Evolutionary conservation across 2,113 vertebrate species (phyloP).

Genomic region (Hemichromis elongatus): DNA sequence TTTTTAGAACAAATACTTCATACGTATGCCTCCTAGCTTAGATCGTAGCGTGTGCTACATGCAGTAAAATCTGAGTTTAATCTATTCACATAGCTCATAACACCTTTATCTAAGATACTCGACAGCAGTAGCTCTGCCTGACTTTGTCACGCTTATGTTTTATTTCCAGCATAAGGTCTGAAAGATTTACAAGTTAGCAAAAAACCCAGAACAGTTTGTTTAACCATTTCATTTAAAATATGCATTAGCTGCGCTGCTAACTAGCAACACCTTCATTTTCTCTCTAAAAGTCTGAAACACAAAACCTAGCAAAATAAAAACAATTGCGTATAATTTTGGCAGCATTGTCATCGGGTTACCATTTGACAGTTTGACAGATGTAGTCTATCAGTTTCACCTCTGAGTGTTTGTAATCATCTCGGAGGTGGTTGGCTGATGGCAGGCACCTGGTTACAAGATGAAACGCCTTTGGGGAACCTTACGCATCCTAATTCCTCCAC

Average conservation of each 20-base stretch:
- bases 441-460: slow-evolving; percentile 64
- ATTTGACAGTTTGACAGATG: slow-evolving; percentile 34
- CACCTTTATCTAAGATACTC: neutral
- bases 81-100: neutral
- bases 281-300: neutral
- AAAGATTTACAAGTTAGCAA: neutral
- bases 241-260: neutral
- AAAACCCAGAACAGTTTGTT: neutral
- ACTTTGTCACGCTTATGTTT: neutral
- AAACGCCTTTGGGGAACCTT: slow-evolving; percentile 62
- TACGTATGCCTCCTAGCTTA: neutral
- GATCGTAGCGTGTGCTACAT: neutral
- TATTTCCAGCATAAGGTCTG: neutral
- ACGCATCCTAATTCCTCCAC: slow-evolving; percentile 69
- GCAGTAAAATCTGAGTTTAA: neutral
- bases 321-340: neutral
- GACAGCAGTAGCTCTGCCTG: neutral
- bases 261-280: neutral
- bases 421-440: slow-evolving; percentile 52
- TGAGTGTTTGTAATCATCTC: slow-evolving; percentile 38
- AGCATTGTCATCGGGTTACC: neutral
- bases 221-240: neutral
- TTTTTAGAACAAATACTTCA: neutral
- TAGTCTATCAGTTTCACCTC: slow-evolving; percentile 27
- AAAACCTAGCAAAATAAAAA: neutral